These are phyloP conservation scores for Thomomys bottae DNA, from an alignment of 2,113 vertebrate species.

Conservation along the genomic window DNA sequence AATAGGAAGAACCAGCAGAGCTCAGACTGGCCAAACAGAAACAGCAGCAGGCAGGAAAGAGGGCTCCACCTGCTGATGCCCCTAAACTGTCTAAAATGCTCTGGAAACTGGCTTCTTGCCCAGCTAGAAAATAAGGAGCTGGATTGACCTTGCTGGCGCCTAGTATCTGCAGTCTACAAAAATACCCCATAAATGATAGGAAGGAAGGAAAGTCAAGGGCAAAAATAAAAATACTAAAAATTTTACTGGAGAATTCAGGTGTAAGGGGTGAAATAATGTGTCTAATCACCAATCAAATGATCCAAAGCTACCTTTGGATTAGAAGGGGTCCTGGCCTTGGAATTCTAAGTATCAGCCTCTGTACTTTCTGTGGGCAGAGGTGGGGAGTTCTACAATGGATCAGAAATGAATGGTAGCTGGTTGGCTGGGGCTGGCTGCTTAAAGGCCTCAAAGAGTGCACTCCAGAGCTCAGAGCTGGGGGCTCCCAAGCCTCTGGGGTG, in stretches of 20 bases:
- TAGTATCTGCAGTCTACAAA: background rate
- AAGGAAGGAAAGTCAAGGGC: background rate
- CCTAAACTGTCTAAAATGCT: background rate
- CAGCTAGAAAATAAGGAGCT: background rate
- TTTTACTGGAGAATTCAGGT: constrained; percentile 5
- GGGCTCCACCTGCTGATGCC: too few species aligned
- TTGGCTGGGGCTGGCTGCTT: background rate
- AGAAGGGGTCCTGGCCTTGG: background rate
- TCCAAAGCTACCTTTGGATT: background rate
- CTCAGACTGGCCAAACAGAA: background rate
- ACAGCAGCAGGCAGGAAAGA: background rate
- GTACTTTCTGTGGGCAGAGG: background rate
- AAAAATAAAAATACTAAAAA: too few species aligned
- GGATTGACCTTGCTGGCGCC: background rate
- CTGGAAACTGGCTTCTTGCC: background rate
- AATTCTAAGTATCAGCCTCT: background rate
- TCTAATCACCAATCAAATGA: background rate
- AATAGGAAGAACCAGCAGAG: too few species aligned
- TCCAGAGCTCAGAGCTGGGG: too few species aligned
- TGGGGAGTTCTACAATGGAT: background rate
- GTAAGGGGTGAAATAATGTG: background rate
- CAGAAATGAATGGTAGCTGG: background rate
- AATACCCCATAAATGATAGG: background rate
- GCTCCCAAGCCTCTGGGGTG: too few species aligned
- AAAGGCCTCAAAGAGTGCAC: too few species aligned